A percentile compares a stretch with the other conserved stretches of the same genome.
These are phyloP conservation scores for Xiphorhynchus erythropygius DNA, from an alignment of 2,797 vertebrate genomes.

Conservation along the genomic window DNA sequence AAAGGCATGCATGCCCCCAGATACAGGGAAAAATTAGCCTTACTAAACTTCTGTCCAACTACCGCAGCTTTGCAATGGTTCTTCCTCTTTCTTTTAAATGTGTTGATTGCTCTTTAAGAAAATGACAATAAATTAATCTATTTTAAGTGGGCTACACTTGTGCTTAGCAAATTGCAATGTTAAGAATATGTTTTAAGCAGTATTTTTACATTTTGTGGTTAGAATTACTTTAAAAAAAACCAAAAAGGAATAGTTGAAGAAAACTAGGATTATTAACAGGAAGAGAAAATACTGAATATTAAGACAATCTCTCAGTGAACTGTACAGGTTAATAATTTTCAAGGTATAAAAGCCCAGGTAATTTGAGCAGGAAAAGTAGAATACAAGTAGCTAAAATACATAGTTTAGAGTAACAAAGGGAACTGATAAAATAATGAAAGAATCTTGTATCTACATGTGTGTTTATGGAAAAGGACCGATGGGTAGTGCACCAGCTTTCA, in stretches of 20 bases:
- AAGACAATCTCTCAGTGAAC: neutral
- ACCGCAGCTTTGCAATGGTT: neutral
- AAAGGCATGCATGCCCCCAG: rapidly evolving
- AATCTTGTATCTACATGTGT: neutral
- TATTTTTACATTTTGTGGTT: neutral
- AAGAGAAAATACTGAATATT: neutral
- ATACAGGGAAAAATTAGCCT: neutral
- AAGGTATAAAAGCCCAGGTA: neutral
- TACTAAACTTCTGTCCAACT: neutral
- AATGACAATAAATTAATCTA: neutral
- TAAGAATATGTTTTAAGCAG: neutral
- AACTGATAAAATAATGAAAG: neutral
- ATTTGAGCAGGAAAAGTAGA: neutral
- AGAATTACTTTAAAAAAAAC: neutral
- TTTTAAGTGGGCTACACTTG: neutral
- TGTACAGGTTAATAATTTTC: neutral
- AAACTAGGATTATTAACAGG: neutral
- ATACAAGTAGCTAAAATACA: neutral
- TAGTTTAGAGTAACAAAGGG: neutral
- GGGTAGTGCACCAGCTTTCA: neutral
- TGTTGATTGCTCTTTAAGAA: neutral
- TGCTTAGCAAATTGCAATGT: neutral
- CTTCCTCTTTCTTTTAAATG: neutral
- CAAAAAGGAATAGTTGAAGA: neutral
- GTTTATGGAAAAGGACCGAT: neutral